These are phyloP conservation scores for Limonius californicus DNA, from an alignment of 1,140 invertebrate genomes.

Conservation along the genomic window DNA sequence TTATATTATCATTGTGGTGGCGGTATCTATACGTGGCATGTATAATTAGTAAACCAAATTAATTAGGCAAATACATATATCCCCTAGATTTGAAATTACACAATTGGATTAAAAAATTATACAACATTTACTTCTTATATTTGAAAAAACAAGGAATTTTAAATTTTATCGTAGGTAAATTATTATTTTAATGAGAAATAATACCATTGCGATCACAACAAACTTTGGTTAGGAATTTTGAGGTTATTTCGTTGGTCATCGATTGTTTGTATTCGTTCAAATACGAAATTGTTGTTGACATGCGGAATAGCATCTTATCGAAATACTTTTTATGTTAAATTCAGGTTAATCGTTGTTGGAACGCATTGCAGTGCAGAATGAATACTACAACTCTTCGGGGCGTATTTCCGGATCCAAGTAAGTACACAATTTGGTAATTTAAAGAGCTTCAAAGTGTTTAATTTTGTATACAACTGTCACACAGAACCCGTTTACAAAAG, in stretches of 20 bases:
- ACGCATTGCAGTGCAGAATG: slow-evolving; percentile 22
- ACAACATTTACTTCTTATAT: too few relatives aligned
- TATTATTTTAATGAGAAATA: too few relatives aligned
- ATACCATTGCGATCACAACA: too few relatives aligned
- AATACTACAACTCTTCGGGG: slow-evolving; percentile 50
- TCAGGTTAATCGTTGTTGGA: neutral
- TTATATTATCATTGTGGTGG: too few relatives aligned
- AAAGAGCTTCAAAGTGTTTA: slow-evolving; percentile 11
- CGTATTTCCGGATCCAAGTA: slow-evolving; percentile 56
- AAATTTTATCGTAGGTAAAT: too few relatives aligned
- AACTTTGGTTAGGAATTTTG: neutral
- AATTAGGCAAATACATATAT: too few relatives aligned
- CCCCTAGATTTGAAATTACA: too few relatives aligned
- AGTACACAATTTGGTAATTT: slow-evolving; percentile 36
- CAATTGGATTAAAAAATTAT: too few relatives aligned
- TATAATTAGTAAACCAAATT: too few relatives aligned
- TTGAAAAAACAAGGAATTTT: too few relatives aligned
- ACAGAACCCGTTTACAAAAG: slow-evolving; percentile 53
- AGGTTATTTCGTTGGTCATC: neutral
- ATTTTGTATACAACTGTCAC: too few relatives aligned
- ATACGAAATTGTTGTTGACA: neutral
- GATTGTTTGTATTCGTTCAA: neutral
- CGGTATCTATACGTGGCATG: too few relatives aligned
- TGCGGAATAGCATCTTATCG: neutral
- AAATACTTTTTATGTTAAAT: neutral